phyloP scores from a whole-genome alignment of 2,888 invertebrate species.

The Iselma pallidipennis region DNA sequence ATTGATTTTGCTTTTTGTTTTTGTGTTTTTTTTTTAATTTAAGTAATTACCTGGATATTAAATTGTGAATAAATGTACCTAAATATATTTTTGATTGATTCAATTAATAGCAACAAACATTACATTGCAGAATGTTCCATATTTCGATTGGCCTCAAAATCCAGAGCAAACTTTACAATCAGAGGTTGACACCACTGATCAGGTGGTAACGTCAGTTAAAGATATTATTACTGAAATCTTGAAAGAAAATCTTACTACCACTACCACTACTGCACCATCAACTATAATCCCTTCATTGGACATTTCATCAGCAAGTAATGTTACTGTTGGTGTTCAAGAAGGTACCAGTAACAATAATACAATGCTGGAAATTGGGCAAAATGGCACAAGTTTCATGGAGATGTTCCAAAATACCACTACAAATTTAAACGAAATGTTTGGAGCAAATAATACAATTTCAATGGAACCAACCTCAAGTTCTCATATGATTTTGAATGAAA shows the following conservation, averaged over 20 bases:
- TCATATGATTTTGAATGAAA: background rate
- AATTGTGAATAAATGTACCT: too few species aligned
- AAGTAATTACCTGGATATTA: too few species aligned
- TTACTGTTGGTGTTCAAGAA: background rate
- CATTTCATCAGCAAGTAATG: background rate
- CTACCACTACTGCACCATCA: background rate
- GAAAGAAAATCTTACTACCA: background rate
- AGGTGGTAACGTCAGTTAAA: background rate
- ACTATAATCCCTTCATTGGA: background rate
- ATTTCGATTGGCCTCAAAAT: background rate
- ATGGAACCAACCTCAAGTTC: background rate
- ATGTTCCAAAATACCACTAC: background rate
- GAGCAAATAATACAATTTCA: background rate
- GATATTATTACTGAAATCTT: background rate
- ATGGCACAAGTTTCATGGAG: background rate
- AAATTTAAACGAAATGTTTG: background rate
- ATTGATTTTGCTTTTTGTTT: too few species aligned
- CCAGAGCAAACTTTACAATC: background rate
- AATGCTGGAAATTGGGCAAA: background rate
- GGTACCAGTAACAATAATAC: background rate
- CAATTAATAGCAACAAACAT: background rate
- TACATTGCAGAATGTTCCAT: background rate
- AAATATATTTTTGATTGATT: background rate
- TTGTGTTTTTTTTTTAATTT: too few species aligned
- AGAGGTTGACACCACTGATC: background rate